Evolutionary conservation across 2,888 invertebrate species (phyloP).

Genomic region (Drosophila ezoana): DNA sequence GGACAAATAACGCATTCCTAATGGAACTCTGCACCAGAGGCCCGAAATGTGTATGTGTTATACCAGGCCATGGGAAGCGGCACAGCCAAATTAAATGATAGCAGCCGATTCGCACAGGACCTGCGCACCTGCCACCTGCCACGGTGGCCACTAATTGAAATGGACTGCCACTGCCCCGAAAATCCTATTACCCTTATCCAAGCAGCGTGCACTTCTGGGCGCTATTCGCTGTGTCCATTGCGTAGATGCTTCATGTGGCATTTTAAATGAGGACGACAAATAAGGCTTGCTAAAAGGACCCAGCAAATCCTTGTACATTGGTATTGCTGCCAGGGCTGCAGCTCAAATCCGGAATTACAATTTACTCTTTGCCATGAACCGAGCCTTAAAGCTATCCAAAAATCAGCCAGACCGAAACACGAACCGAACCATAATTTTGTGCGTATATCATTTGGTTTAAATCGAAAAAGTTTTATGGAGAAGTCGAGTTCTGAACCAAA

Average conservation of each 20-base stretch:
- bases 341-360: too few species aligned
- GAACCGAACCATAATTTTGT: too few species aligned
- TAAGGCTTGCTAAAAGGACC: neutral
- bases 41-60: neutral
- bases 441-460: too few species aligned
- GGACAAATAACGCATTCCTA: constrained; percentile 11
- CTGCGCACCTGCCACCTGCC: constrained; percentile 5
- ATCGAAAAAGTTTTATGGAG: too few species aligned
- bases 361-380: too few species aligned
- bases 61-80: constrained; percentile 4
- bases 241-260: constrained; percentile 14
- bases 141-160: constrained; percentile 69
- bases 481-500: too few species aligned
- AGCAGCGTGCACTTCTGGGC: constrained; percentile 33
- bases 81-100: constrained; percentile 57
- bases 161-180: constrained; percentile 51
- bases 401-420: too few species aligned
- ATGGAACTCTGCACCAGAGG: constrained; percentile 3
- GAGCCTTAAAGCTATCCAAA: neutral
- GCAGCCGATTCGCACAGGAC: constrained; percentile 23
- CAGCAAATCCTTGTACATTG: neutral
- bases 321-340: too few species aligned
- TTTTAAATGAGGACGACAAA: constrained; percentile 29
- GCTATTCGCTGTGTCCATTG: constrained; percentile 19
- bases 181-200: constrained; percentile 66